A percentile compares a stretch with the other conserved stretches of the same genome.
Evolutionary conservation across 2,797 vertebrate genomes (phyloP).

Genomic region (Austrolebias charrua): DNA sequence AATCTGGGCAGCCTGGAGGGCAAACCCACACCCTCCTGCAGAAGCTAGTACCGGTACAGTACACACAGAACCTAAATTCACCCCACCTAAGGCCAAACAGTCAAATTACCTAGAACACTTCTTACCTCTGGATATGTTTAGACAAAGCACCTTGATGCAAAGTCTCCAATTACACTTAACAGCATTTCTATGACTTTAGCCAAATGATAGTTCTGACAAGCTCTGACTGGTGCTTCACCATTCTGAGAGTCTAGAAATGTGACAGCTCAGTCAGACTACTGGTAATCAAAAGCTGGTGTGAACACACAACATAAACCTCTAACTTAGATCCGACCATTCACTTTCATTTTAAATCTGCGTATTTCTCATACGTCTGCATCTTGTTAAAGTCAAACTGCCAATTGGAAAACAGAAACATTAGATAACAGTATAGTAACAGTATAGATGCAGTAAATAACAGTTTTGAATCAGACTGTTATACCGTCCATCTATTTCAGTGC

Average conservation of each 20-base stretch:
- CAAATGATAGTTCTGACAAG: slow-evolving; percentile 30
- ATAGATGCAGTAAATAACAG: background rate
- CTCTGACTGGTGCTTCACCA: slow-evolving; percentile 17
- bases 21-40: slow-evolving; percentile 31
- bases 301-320: background rate
- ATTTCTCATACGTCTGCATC: background rate
- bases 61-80: slow-evolving; percentile 35
- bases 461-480: background rate
- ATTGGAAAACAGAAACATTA: background rate
- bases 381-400: background rate
- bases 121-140: slow-evolving; percentile 31
- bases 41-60: slow-evolving; percentile 16
- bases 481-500: background rate
- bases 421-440: no score
- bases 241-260: slow-evolving; percentile 8
- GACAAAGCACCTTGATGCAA: slow-evolving; percentile 37
- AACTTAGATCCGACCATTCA: background rate
- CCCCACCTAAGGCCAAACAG: slow-evolving; percentile 23
- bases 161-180: slow-evolving; percentile 43
- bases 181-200: slow-evolving; percentile 8
- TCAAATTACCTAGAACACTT: slow-evolving; percentile 36
- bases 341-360: background rate
- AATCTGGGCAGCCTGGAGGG: slow-evolving; percentile 23
- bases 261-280: slow-evolving; percentile 4
- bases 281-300: background rate